Conservation (phyloP, 1,140 invertebrate genomes). For the Penaeus vannamei region DNA sequence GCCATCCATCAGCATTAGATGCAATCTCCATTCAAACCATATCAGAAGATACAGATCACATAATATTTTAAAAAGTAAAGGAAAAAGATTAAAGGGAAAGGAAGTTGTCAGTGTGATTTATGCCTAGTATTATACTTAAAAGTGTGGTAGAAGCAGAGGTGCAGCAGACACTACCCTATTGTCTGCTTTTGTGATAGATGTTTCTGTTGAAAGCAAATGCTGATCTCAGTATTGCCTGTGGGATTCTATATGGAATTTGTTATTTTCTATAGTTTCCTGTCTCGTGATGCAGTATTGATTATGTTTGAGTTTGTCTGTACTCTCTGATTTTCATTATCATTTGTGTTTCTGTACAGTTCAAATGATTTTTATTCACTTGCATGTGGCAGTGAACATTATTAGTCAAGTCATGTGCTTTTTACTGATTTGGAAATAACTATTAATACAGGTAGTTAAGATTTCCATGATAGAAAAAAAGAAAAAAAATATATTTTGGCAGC, state of each 20-base stretch:
- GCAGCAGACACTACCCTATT: constrained; percentile 15
- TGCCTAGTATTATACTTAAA: neutral
- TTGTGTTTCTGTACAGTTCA: too few species aligned
- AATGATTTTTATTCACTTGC: too few species aligned
- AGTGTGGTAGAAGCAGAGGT: neutral
- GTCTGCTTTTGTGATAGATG: constrained; percentile 49
- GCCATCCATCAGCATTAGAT: neutral
- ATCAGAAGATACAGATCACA: too few species aligned
- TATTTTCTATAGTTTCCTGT: constrained; percentile 21
- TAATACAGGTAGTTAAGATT: too few species aligned
- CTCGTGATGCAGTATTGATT: constrained; percentile 22
- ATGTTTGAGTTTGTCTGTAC: constrained; percentile 12
- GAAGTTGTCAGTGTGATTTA: neutral
- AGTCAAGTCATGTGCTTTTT: too few species aligned
- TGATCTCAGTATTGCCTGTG: constrained; percentile 60
- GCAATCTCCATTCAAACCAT: too few species aligned
- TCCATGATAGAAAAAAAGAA: too few species aligned
- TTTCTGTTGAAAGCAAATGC: constrained; percentile 42
- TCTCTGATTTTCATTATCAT: neutral
- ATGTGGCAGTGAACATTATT: too few species aligned
- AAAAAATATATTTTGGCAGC: too few species aligned
- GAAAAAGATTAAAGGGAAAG: too few species aligned
- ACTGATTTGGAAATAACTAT: too few species aligned
- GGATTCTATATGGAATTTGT: constrained; percentile 23
- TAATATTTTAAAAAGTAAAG: too few species aligned